Percentiles rank a stretch among this genome's conserved stretches.
phyloP scores from a whole-genome alignment of 2,797 vertebrate species.

The Luscinia luscinia region DNA sequence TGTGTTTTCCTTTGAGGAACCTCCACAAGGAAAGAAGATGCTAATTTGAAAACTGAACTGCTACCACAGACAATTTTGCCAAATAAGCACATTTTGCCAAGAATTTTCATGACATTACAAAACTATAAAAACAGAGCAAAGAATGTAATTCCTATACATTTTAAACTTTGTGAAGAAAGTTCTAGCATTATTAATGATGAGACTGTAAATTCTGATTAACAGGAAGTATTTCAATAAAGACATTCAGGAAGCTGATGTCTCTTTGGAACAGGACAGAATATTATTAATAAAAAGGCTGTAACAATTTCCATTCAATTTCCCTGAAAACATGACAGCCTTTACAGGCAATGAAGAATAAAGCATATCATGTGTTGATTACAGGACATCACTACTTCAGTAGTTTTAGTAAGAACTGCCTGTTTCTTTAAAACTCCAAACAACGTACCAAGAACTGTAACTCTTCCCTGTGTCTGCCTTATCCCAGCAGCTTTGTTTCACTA shows the following conservation, averaged over 20 bases:
- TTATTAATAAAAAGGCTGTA: neutral
- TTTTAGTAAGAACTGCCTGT: neutral
- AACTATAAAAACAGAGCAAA: neutral
- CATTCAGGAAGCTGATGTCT: neutral
- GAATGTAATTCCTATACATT: neutral
- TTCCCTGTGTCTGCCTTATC: neutral
- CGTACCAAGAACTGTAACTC: neutral
- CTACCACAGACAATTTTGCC: neutral
- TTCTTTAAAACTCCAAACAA: neutral
- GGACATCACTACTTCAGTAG: neutral
- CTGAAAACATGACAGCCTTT: neutral
- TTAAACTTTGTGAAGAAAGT: neutral
- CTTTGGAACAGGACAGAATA: neutral
- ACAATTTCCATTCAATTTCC: neutral
- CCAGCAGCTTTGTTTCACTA: conserved; percentile 1
- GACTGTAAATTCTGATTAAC: neutral
- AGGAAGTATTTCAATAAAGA: neutral
- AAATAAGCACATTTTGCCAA: neutral
- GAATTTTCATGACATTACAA: neutral
- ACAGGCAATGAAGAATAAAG: neutral
- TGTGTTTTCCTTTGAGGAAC: conserved; percentile 97
- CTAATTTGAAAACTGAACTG: conserved; percentile 12
- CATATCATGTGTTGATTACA: neutral
- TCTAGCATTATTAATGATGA: neutral
- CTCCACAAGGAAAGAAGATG: conserved; percentile 75